Evolutionary conservation across 2,797 vertebrate genomes (phyloP), one percentile per base, ranked within the genome.

Genomic region (Sphaeramia orbicularis): DNA sequence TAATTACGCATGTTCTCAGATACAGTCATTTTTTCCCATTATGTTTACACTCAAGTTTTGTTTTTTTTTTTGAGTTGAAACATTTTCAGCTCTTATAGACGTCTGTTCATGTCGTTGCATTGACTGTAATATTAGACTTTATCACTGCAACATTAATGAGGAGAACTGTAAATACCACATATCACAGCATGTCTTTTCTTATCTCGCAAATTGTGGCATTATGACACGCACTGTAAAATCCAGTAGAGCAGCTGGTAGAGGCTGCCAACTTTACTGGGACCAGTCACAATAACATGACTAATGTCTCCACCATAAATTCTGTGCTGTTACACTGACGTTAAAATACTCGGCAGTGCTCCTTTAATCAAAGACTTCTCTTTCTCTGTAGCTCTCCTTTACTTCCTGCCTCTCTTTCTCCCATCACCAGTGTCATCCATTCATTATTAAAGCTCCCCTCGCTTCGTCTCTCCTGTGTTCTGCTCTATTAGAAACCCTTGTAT

Each of bases 361-460:
- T 87, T 85, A 86, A 85, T 87, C 69, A 80, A 69, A 85, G 66
- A 68, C 71, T 55, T 42, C 74, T 37, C 43, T 68, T 57, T 40
- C 60, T 74, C 74, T 47, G 41, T 19, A 13, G 65, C 71, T 70
- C 66, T 71, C 51, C 74, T 50, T 60, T 59, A 43, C 72, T 78
- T 50, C 58, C 65, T 37, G 41, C 70, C 54, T 81, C 71, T 68
- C 71, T 62, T 76, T 80, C 69, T 73, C 62, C 61, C 76, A 76
- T 78, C 81, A 76, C 84, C 84, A 86, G 68, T 88, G 81, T 86
- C 84, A 84, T 86, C 81, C 85, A 88, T 93, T 88, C 83, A 92
- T 91, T 91, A 92, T 93, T 91, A 90, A 93, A 90, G 81, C 84
- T 80, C 75, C 86, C 74, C 78, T 80, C 47, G 75, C 81, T 82